Base-by-base conservation (phyloP, 2,113 vertebrate species). In the Ailuropoda melanoleuca region DNA sequence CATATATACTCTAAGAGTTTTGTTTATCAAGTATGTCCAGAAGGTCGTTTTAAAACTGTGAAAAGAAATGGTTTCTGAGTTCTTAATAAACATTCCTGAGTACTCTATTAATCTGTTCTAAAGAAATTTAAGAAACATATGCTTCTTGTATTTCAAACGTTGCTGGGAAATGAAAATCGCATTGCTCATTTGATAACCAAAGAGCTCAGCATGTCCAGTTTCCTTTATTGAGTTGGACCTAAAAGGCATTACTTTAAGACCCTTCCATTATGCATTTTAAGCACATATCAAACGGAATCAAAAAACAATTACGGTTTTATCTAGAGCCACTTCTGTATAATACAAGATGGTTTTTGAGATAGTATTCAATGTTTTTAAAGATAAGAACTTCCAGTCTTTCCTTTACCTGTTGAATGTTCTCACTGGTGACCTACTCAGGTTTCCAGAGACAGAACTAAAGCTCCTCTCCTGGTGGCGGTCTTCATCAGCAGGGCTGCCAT, bases 401-500 rank as follows among this genome's bases (percentile, higher is more conserved):
- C 56, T 62, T 58, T 29, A n/a, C 10, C 64, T 29, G 6, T 64
- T 37, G 37, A 0, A 3, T 46, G 68, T 58, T 24, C 15, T 77
- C 37, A 0, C 19, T n/a, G 19, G 8, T 46, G 12, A 83, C 21
- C 72, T n/a, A 11, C 4, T 39, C 18, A 3, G 19, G 53, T 68
- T 68, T 96, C 8, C 77, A 34, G 5, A 60, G 9, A 46, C 11
- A 5, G 6, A 56, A 4, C 9, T 82, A 18, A 23, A 1, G 0
- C 14, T 50, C 46, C 29, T 50, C 10, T 66, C 12, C 58, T 8
- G 17, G 6, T 15, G 58, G 4, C 64, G 72, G 82, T 70, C 50
- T 39, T 62, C n/a, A 3, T 21, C 8, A 2, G 3, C 0, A 1
- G 55, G 48, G 3, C 34, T 66, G 1, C 5, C 4, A 0, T n/a